phyloP scores from a whole-genome alignment of 92 coral and sea anemone species.

The Hydrozoanthus gracilis region DNA sequence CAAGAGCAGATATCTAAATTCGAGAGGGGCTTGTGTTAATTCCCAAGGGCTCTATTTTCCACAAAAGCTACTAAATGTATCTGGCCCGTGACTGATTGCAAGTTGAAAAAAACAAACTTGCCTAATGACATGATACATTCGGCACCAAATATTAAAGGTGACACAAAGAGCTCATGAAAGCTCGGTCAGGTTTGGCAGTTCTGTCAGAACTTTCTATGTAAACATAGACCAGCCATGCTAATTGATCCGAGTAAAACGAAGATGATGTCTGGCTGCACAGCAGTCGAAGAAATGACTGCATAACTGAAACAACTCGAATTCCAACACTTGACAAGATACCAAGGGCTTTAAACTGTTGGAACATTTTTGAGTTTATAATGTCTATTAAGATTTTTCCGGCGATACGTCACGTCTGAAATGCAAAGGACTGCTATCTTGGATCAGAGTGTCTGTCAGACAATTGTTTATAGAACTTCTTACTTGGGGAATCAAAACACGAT shows the following conservation, averaged over 20 bases:
- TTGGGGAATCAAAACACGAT: too few relatives aligned
- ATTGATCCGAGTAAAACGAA: not conserved
- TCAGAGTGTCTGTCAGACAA: too few relatives aligned
- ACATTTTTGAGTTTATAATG: too few relatives aligned
- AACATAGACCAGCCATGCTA: conserved; percentile 15
- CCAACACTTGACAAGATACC: too few relatives aligned
- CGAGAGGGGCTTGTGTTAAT: conserved; percentile 27
- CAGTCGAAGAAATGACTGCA: too few relatives aligned
- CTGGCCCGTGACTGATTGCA: not conserved
- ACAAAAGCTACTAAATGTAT: not conserved
- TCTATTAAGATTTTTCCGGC: too few relatives aligned
- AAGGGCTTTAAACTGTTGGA: too few relatives aligned
- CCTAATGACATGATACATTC: conserved; percentile 7
- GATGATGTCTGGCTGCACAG: too few relatives aligned
- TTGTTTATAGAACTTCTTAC: too few relatives aligned
- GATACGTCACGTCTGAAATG: too few relatives aligned
- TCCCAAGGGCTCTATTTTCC: conserved; percentile 14
- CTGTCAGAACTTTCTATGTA: conserved; percentile 11
- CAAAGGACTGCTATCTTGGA: too few relatives aligned
- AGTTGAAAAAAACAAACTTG: conserved; percentile 3
- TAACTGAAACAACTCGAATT: too few relatives aligned
- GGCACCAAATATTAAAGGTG: conserved; percentile 25
- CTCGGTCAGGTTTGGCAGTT: not conserved
- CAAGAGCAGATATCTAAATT: not conserved
- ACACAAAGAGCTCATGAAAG: not conserved